Evolutionary conservation across 2,888 invertebrate genomes (phyloP), one percentile per base, ranked within the genome.

Genomic region (Rhorus exstirpatorius): DNA sequence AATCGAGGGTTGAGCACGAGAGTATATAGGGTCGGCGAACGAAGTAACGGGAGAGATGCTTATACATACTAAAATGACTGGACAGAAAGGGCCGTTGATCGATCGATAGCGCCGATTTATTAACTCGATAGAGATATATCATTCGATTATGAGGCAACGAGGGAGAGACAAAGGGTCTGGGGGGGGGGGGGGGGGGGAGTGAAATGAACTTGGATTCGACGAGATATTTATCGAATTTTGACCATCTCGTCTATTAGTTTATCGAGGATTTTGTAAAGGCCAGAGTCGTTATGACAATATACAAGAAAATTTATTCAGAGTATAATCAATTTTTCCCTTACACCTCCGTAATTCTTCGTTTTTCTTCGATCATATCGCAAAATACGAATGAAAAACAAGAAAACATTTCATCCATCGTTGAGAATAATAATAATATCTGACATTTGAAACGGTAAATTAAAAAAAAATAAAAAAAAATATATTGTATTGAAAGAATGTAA

Each of bases 61-160:
- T 31, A 7, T 24, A 41, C 14, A 17, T 19, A 14, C 53, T 21
- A 17, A 4, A 14, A 2, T 12, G 55, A 12, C 55, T n/a, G 24
- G 17, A 46, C 19, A 44, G 19, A 26, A 49, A n/a, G 55, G 41
- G 21, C 14, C 63, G 75, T 76, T 70, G 80, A 80, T 81, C 80
- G 80, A 76, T 81, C 80, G 55, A 49, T 61, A 63, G 65, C 41
- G 65, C 41, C 68, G 58, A 70, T 76, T 71, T 75, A 70, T 71
- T 81, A 76, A 76, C 76, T 76, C 76, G 80, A 81, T 81, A 46
- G 70, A 71, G 65, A 81, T 76, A 71, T 80, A 75, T 75, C 76
- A 81, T 76, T 81, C 80, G 76, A 76, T 76, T 81, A 76, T 31
- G 58, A 65, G 58, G 14, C 19, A 71, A 76, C 49, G 75, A 76